These are phyloP conservation scores for Oenanthe melanoleuca DNA, from an alignment of 2,113 vertebrate species.

Conservation along the genomic window DNA sequence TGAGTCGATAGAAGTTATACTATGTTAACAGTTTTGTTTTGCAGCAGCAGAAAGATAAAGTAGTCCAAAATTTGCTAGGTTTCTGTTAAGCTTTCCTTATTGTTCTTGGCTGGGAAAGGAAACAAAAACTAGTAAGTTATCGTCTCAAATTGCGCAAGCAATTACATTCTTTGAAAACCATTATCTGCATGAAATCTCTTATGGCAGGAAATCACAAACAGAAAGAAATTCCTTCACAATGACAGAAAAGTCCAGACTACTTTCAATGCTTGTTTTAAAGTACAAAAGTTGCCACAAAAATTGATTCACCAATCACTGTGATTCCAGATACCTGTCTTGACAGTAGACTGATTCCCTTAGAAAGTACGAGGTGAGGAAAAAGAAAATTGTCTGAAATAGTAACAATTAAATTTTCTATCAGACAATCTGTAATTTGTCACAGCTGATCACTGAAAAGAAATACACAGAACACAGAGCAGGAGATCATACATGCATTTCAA, in stretches of 20 bases:
- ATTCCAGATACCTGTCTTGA: not conserved
- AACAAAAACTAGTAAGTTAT: conserved; percentile 4
- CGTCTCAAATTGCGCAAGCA: not conserved
- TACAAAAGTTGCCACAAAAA: not conserved
- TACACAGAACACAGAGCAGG: not conserved
- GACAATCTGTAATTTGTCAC: not conserved
- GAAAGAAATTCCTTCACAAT: conserved; percentile 47
- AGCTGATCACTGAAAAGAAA: not conserved
- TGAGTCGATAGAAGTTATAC: not conserved
- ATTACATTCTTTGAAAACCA: conserved; percentile 49
- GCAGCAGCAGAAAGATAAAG: not conserved
- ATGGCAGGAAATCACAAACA: conserved; percentile 53
- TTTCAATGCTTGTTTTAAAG: not conserved
- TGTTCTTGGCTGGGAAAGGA: conserved; percentile 22
- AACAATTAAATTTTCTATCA: not conserved
- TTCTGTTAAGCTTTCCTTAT: conserved; percentile 43
- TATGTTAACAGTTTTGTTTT: not conserved
- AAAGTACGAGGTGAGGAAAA: not conserved
- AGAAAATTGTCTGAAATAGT: not conserved
- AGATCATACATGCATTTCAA: not conserved
- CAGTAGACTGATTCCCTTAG: not conserved
- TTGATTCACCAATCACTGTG: not conserved
- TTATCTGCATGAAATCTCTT: conserved; percentile 48
- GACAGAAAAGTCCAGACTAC: not conserved
- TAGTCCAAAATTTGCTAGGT: not conserved